Evolutionary conservation across 2,888 invertebrate genomes (phyloP), one percentile per base, ranked within the genome.

Genomic region (Pinctada fucata): DNA sequence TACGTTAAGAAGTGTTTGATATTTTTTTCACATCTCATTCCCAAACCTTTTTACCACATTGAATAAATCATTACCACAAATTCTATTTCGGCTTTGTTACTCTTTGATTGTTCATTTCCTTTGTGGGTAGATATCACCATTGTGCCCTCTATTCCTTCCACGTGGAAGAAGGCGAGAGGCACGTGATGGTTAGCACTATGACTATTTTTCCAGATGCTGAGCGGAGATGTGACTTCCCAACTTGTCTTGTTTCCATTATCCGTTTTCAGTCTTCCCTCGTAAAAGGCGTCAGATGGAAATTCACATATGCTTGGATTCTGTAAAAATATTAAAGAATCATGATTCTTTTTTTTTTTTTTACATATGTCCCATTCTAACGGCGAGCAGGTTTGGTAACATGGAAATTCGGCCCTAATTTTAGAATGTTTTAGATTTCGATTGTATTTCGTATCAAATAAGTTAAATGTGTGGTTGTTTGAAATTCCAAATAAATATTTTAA

Each of bases 261-360:
- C 2, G 78, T 78, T 67, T 51, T 72, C 64, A 88, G 78, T 45
- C 70, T 74, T 6, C 78, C 82, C 0, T 79, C 47, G 78, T 88
- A 88, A 79, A 88, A 88, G 51, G 80, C 69, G 16, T 77, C 65
- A 1, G 88, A 87, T 8, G 88, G 88, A 71, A 88, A 87, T 58
- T 80, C 79, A 51, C 84, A 84, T n/a, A 88, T 85, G 48, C 63
- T 72, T n/a, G 81, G 81, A 63, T 87, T 86, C 88, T 88, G 77
- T 5, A 58, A 58, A 13, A 58, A 31, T 31, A 31, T 31, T 31
- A 31, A 1, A 31, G 31, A 31, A 31, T 31, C 31, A 31, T 31
- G 31, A 31, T 31, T 31, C 31, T 31, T 31, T 31, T 31, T 31
- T 31, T 31, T 31, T 31, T 31, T n/a, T n/a, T n/a, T n/a, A n/a